Evolutionary conservation across 2,113 vertebrate genomes (phyloP).

Genomic region (Romanogobio albipinnatus): DNA sequence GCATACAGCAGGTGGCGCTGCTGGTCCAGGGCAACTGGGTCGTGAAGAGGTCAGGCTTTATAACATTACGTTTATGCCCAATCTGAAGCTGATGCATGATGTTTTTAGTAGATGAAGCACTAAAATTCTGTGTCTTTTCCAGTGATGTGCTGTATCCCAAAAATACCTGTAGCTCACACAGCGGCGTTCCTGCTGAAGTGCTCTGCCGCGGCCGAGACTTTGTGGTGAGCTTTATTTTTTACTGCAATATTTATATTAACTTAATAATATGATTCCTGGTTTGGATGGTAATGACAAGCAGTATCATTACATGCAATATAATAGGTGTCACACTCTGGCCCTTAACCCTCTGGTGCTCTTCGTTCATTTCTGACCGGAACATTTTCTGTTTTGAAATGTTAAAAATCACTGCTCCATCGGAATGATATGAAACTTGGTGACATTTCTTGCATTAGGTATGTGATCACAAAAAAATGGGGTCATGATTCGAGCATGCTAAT

Average conservation of each 20-base stretch:
- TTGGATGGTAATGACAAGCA: not conserved
- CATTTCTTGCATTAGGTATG: no score
- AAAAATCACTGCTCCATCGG: no score
- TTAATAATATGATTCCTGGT: not conserved
- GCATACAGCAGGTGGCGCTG: conserved; percentile 98
- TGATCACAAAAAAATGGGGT: no score
- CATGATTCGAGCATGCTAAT: no score
- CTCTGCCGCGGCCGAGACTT: conserved; percentile 95
- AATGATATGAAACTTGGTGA: no score
- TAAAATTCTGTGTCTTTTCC: conserved; percentile 32
- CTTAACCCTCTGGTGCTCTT: no score
- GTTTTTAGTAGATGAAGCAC: not conserved
- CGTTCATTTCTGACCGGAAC: no score
- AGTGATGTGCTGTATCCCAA: conserved; percentile 97
- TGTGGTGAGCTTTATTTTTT: conserved; percentile 82
- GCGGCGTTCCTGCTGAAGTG: conserved; percentile 92
- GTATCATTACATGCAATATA: not conserved
- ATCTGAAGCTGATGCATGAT: not conserved
- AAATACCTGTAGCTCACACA: conserved; percentile 93
- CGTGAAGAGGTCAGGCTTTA: conserved; percentile 87
- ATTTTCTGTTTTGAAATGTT: no score
- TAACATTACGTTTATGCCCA: no score
- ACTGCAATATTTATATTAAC: not conserved
- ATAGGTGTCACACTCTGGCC: no score
- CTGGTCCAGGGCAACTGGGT: conserved; percentile 99